Evolutionary conservation across 2,888 invertebrate species (phyloP), one percentile per base, ranked within the genome.

Genomic region (Lagria hirta): DNA sequence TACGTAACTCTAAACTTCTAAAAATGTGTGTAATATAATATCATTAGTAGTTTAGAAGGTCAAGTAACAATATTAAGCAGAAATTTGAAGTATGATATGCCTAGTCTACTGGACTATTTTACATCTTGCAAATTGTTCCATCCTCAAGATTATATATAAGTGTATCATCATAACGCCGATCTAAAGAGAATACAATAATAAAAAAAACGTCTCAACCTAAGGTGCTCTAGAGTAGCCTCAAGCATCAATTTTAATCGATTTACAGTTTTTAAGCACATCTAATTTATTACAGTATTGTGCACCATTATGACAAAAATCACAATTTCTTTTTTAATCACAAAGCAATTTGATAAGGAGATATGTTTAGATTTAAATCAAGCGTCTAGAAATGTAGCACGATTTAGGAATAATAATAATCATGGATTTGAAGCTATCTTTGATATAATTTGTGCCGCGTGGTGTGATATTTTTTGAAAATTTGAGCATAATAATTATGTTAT

Each of bases 51-150:
- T 36, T 43, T 55, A 53, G 56, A 60, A 58, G 57, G 51, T 58
- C n/a, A n/a, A n/a, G n/a, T 64, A 62, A 61, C 62, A 65, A 62
- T 62, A 55, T 56, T 14, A 59, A 64, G 61, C 59, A 55, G 59
- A 58, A 60, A 60, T 45, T 50, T 54, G 55, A 60, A 58, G 57
- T 61, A 58, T 66, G 65, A 65, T 65, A 68, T 64, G 66, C 66
- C 68, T 68, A 68, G 55, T 49, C 64, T 68, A 67, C 64, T 66
- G 66, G 66, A 67, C 67, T 68, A 66, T 59, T 59, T 62, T 55
- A 44, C 45, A 36, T 45, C 43, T 51, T 54, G 49, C 47, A 44
- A 28, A 20, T 43, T 36, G 34, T 44, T 38, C 28, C 44, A 32
- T 44, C 23, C 13, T 33, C 26, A 38, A 24, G 29, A 37, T 43